phyloP scores from a whole-genome alignment of 2,113 vertebrate genomes.

The Amblyornis subalaris region DNA sequence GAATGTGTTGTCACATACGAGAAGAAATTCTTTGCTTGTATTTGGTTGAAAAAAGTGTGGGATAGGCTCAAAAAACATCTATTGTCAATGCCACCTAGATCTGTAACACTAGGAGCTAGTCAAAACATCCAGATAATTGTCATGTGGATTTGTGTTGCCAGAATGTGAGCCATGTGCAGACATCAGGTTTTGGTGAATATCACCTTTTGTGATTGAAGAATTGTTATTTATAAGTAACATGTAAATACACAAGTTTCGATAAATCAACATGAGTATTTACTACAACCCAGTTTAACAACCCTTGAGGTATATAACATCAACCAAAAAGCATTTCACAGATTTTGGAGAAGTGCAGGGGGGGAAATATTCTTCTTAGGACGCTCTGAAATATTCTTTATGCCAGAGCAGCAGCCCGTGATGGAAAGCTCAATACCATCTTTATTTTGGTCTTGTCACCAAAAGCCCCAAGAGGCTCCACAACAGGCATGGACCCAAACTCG shows the following conservation, averaged over 20 bases:
- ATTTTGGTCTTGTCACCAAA: not conserved
- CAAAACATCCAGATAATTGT: constrained; percentile 11
- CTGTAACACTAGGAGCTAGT: not conserved
- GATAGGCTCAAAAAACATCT: constrained; percentile 8
- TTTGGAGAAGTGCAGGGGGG: not conserved
- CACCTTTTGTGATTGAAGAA: not conserved
- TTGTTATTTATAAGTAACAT: not conserved
- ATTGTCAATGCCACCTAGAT: constrained; percentile 11
- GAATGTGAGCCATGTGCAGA: not conserved
- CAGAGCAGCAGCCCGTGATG: not conserved
- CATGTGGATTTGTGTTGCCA: not conserved
- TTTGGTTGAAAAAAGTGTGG: not conserved
- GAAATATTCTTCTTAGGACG: not conserved
- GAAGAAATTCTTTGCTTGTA: constrained; percentile 30
- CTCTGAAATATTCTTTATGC: not conserved
- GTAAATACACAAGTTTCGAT: not conserved
- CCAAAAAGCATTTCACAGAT: not conserved
- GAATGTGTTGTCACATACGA: not conserved
- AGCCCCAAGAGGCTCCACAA: not conserved
- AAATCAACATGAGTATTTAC: not conserved
- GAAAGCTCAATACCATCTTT: not conserved
- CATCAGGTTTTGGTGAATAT: not conserved
- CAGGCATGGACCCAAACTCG: not conserved
- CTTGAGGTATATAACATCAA: not conserved
- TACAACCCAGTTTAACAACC: not conserved